Evolutionary conservation across 2,888 invertebrate genomes (phyloP).

Genomic region (Cabera pusaria): DNA sequence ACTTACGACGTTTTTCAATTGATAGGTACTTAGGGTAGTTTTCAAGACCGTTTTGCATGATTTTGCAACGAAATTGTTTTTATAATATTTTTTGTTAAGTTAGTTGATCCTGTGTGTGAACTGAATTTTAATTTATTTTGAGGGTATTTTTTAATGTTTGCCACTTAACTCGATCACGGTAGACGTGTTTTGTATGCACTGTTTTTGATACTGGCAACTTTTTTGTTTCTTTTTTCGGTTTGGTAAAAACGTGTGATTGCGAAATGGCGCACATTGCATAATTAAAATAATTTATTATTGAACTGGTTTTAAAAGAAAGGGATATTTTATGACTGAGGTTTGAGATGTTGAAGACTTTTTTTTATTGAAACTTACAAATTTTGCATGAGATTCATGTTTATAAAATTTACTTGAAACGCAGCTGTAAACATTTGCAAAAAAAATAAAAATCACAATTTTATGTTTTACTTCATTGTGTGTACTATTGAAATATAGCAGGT

Average conservation of each 20-base stretch:
- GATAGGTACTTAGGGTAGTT: slow-evolving; percentile 16
- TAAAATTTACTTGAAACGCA: no score
- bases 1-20: neutral
- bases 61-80: slow-evolving; percentile 34
- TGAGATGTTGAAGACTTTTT: no score
- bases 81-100: slow-evolving; percentile 40
- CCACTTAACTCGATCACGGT: slow-evolving; percentile 57
- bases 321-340: no score
- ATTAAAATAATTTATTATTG: neutral
- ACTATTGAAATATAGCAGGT: no score
- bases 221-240: slow-evolving; percentile 25
- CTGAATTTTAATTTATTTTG: slow-evolving; percentile 41
- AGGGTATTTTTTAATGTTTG: slow-evolving; percentile 40
- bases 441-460: no score
- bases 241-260: slow-evolving; percentile 45
- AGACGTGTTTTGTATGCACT: slow-evolving; percentile 47
- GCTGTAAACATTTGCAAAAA: no score
- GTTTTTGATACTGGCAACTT: slow-evolving; percentile 39
- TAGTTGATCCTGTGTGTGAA: slow-evolving; percentile 50
- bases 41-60: slow-evolving; percentile 30
- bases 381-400: no score
- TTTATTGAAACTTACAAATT: no score
- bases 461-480: no score
- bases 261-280: slow-evolving; percentile 1
- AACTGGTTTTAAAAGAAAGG: slow-evolving; percentile 11